Evolutionary conservation across 2,888 invertebrate genomes (phyloP), one percentile per base, ranked within the genome.

Genomic region (Vesta saturnalis): DNA sequence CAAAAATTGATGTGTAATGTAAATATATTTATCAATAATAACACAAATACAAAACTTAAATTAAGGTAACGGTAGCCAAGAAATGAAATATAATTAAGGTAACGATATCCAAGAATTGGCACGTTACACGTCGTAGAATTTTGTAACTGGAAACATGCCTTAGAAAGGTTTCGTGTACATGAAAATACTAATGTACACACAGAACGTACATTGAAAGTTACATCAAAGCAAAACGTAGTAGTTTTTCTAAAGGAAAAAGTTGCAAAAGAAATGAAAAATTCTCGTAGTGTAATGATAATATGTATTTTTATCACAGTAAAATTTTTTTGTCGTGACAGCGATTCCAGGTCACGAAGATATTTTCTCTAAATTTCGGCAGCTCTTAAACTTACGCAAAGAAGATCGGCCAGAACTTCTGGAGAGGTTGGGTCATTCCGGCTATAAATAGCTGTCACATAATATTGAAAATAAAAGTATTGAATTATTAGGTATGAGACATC

Each of bases 141-240:
- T 58, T 35, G 6, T 22, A 56, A 56, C n/a, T 56, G 56, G 30
- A 56, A 56, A 56, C 19, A 56, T 6, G 23, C 56, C 6, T 35
- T 58, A 12, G 58, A 30, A 35, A 58, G 39, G 10, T 58, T 58
- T 18, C 18, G n/a, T 15, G 8, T 6, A 6, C 39, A 39, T 12
- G 39, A 58, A 39, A 8, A 15, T 22, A 6, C 30, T 8, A n/a
- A n/a, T n/a, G n/a, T n/a, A n/a, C 56, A 56, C 8, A 55, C 19
- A 55, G 55, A 23, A 55, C 1, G 55, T 55, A 12, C n/a, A n/a
- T 23, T 55, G 23, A 55, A 55, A 55, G 5, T 22, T 18, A 6
- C 5, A 10, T 55, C 30, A 10, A 30, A 30, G 10, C 30, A 30
- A 30, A 30, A 30, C 30, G 30, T 10, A 30, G 30, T 15, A 18